A percentile compares a stretch with the other conserved stretches of the same genome.
Conservation (phyloP, 53 echinoderm and acorn worm species). For the Echinarachnius parma region DNA sequence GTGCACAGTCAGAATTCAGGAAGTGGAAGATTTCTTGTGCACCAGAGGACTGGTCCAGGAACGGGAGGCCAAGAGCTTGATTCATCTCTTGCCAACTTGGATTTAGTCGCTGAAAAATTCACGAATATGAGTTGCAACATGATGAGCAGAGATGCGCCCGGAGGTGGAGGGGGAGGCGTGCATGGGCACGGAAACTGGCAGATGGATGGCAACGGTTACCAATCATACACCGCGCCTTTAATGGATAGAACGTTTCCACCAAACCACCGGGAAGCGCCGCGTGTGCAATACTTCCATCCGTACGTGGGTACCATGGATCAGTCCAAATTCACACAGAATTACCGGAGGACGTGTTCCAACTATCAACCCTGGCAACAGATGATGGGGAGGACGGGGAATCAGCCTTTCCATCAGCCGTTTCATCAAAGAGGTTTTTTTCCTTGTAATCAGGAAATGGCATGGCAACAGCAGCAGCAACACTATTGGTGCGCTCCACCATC, state of each 20-base stretch:
- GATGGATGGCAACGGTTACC: background rate
- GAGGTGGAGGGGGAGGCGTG: background rate
- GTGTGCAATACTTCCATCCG: constrained; percentile 4
- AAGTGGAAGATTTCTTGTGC: background rate
- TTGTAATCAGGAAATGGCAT: background rate
- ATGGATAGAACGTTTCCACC: background rate
- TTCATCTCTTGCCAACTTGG: constrained; percentile 6
- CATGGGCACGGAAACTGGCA: background rate
- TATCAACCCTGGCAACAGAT: constrained; percentile 10
- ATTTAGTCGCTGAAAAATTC: constrained; percentile 34
- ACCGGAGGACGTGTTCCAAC: constrained; percentile 3
- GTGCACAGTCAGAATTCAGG: background rate
- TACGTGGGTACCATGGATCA: constrained; percentile 1
- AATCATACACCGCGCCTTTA: background rate
- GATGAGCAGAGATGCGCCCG: background rate
- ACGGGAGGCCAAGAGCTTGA: background rate
- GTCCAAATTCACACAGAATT: constrained; percentile 5
- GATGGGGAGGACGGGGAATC: background rate
- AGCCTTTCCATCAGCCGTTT: background rate
- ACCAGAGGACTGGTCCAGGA: background rate
- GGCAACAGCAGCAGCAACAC: constrained; percentile 10
- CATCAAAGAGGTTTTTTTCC: background rate
- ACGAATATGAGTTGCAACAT: background rate
- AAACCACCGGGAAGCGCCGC: too few species aligned
- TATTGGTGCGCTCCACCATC: constrained; percentile 11